Evolutionary conservation across 1,140 invertebrate species (phyloP).

Genomic region (Drosophila tani): DNA sequence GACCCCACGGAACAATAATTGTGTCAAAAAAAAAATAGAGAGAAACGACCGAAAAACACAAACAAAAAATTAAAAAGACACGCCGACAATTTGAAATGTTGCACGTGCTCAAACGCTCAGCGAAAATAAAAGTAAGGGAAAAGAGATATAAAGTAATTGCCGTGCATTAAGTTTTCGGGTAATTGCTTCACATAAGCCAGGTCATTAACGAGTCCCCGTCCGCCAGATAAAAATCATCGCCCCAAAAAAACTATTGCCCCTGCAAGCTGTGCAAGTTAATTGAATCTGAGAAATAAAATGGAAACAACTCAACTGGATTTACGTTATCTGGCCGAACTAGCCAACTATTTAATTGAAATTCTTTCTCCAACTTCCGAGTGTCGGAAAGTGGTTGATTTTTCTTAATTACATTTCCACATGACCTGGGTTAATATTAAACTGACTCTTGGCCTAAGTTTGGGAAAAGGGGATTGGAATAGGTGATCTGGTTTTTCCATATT

Average conservation of each 20-base stretch:
- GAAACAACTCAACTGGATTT: slow-evolving; percentile 1
- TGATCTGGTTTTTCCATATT: slow-evolving; percentile 12
- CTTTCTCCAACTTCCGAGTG: not conserved
- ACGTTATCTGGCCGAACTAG: slow-evolving; percentile 6
- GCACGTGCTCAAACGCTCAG: slow-evolving; percentile 62
- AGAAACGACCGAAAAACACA: slow-evolving; percentile 10
- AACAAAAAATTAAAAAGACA: slow-evolving; percentile 39
- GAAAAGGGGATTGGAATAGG: slow-evolving; percentile 12
- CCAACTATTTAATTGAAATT: slow-evolving; percentile 26
- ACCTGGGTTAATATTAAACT: slow-evolving; percentile 36
- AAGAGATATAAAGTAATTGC: slow-evolving; percentile 58
- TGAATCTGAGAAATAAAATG: slow-evolving; percentile 26
- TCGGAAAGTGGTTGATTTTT: not conserved
- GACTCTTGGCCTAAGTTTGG: not conserved
- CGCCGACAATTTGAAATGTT: slow-evolving; percentile 60
- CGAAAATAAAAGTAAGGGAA: slow-evolving; percentile 31
- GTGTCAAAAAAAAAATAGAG: slow-evolving; percentile 58
- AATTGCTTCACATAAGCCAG: slow-evolving; percentile 53
- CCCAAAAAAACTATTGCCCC: slow-evolving; percentile 8
- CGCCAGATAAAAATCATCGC: slow-evolving; percentile 25
- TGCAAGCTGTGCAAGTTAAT: slow-evolving; percentile 16
- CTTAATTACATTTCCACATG: slow-evolving; percentile 9
- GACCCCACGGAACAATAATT: slow-evolving; percentile 45
- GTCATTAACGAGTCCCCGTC: slow-evolving; percentile 29
- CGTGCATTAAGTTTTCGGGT: slow-evolving; percentile 50